These are phyloP conservation scores for Teleopsis dalmanni DNA, from an alignment of 1,140 invertebrate species.

Conservation along the genomic window DNA sequence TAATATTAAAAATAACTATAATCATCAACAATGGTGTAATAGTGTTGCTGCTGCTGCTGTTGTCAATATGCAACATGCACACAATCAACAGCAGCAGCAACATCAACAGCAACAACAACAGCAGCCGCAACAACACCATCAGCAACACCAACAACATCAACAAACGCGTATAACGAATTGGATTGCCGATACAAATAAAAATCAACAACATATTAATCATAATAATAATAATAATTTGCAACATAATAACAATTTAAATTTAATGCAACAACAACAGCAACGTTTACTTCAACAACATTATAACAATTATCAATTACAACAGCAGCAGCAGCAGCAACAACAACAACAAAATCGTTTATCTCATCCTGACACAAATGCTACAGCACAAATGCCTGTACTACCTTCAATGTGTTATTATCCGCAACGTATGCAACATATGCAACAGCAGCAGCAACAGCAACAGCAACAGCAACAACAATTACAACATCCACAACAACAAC, in stretches of 20 bases:
- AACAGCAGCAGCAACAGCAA: conserved; percentile 20
- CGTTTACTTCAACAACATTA: too few species aligned
- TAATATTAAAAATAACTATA: conserved; percentile 12
- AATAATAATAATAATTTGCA: too few species aligned
- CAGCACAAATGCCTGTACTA: too few species aligned
- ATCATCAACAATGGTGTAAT: conserved; percentile 5
- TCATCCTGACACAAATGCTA: too few species aligned
- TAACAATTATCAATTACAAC: conserved; percentile 13
- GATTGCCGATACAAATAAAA: too few species aligned
- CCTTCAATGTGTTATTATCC: too few species aligned
- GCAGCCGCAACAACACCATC: conserved; percentile 3
- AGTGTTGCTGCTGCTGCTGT: too few species aligned
- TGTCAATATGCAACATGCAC: conserved; percentile 5
- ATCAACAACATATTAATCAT: too few species aligned
- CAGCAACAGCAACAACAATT: conserved; percentile 4
- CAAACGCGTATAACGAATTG: too few species aligned
- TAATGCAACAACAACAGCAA: too few species aligned
- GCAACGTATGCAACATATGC: conserved; percentile 8
- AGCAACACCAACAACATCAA: conserved; percentile 20
- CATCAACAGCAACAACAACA: conserved; percentile 17
- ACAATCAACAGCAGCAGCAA: conserved; percentile 6
- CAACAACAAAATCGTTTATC: conserved; percentile 1
- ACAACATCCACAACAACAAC: not conserved
- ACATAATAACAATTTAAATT: too few species aligned
- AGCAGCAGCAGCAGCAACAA: conserved; percentile 3